These are phyloP conservation scores for Malurus leucopterus DNA, from an alignment of 2,797 vertebrate species.

Conservation along the genomic window DNA sequence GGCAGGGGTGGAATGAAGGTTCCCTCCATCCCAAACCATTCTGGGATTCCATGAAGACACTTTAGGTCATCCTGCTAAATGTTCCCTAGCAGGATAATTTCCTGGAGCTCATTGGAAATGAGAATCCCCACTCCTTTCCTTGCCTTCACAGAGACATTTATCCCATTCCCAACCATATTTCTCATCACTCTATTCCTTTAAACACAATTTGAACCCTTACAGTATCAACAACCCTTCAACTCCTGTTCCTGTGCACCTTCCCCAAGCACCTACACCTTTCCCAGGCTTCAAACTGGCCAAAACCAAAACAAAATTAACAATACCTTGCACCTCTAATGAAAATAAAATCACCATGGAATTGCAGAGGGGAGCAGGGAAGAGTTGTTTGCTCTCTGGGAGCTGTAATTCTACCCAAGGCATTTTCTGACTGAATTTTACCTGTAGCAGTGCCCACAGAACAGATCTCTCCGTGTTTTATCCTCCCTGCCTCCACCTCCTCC, in stretches of 20 bases:
- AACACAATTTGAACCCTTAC: neutral
- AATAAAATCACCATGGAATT: neutral
- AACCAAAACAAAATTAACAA: neutral
- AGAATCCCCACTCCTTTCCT: neutral
- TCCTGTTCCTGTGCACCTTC: neutral
- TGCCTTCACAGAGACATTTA: too few relatives aligned
- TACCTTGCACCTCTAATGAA: accelerated
- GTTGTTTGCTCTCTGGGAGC: neutral
- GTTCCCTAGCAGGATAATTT: accelerated
- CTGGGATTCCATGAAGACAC: accelerated
- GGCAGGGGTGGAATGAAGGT: too few relatives aligned
- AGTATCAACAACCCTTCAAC: neutral
- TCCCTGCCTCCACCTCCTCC: neutral
- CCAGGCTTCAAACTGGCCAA: neutral
- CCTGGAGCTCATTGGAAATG: accelerated
- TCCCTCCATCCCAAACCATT: neutral
- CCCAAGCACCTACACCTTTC: neutral
- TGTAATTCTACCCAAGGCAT: neutral
- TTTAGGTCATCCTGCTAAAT: accelerated
- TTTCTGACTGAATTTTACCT: neutral
- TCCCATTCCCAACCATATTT: neutral
- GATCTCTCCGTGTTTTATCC: neutral
- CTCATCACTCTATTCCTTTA: neutral
- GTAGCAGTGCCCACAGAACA: neutral
- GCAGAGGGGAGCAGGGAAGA: neutral